Conservation (phyloP, 2,797 vertebrate genomes). For the Lutjanus argentimaculatus region DNA sequence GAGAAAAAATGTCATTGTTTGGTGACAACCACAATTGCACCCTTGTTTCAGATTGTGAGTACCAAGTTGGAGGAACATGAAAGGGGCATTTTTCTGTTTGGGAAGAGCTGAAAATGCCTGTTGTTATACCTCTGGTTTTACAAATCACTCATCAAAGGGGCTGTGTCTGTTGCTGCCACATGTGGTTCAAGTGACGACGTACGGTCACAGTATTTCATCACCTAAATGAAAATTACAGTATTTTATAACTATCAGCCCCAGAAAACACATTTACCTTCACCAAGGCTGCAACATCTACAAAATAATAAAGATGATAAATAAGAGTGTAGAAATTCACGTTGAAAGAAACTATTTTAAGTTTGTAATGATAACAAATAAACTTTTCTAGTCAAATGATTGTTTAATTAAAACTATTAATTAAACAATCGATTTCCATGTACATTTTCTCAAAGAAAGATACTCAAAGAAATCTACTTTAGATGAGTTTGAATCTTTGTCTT, state of each 20-base stretch:
- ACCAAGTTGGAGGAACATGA: constrained; percentile 71
- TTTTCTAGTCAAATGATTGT: too few species aligned
- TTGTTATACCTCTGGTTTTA: constrained; percentile 63
- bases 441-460: too few species aligned
- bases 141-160: constrained; percentile 70
- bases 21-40: constrained; percentile 93
- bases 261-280: neutral
- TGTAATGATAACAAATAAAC: too few species aligned
- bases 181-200: constrained; percentile 23
- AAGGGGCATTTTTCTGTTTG: constrained; percentile 63
- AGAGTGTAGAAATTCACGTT: neutral
- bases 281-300: neutral
- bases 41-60: constrained; percentile 89
- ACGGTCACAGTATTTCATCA: constrained; percentile 16
- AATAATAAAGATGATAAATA: neutral
- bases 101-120: constrained; percentile 60
- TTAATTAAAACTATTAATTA: too few species aligned
- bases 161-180: constrained; percentile 9
- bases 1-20: constrained; percentile 95
- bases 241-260: neutral
- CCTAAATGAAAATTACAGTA: constrained; percentile 16
- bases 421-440: too few species aligned
- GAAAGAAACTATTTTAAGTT: too few species aligned
- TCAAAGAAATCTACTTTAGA: too few species aligned
- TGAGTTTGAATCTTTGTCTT: too few species aligned